Evolutionary conservation across 1,140 invertebrate species (phyloP), one percentile per base, ranked within the genome.

Genomic region (Conopomorpha cramerella): DNA sequence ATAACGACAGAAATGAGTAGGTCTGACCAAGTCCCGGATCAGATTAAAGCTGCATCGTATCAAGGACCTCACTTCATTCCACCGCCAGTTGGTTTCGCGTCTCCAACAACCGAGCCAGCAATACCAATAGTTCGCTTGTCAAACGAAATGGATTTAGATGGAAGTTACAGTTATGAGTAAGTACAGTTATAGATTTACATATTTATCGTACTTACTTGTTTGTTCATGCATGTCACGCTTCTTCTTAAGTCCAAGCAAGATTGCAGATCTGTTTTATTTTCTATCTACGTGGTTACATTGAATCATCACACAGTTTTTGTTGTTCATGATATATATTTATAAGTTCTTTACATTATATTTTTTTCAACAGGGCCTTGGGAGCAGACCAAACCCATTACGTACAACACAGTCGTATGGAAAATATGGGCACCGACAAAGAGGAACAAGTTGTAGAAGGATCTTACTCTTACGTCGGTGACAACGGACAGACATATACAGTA

Each of bases 381-480:
- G 77, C 70, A 14, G 77, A 79, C 48, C 74, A 78, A 43, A 79
- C 73, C 12, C 76, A 78, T 59, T 71, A 77, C 39, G 67, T 76
- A 34, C 77, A 79, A 55, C 66, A 77, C 34, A 81, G 80, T 42
- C 76, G 76, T 45, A 71, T 82, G 50, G 78, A 78, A 51, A 81
- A 81, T 47, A 53, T 64, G 17, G 81, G 81, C 18, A 68, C 63
- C 38, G 78, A 79, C 13, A 67, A 81, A 40, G 76, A 78, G 49
- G 76, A 80, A 33, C 77, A 80, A 53, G 67, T 79, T 8, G 81
- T 82, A n/a, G 77, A 80, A 50, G 84, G 84, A 30, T 81, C 80
- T 8, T 86, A 84, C 59, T 82, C 82, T 12, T 86, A 84, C 54
- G 70, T 80, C 11, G 79, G 79, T 18, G 81, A 81, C 40, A 79